Base-by-base conservation (phyloP, 2,888 invertebrate genomes). In the Drosophila borealis region DNA sequence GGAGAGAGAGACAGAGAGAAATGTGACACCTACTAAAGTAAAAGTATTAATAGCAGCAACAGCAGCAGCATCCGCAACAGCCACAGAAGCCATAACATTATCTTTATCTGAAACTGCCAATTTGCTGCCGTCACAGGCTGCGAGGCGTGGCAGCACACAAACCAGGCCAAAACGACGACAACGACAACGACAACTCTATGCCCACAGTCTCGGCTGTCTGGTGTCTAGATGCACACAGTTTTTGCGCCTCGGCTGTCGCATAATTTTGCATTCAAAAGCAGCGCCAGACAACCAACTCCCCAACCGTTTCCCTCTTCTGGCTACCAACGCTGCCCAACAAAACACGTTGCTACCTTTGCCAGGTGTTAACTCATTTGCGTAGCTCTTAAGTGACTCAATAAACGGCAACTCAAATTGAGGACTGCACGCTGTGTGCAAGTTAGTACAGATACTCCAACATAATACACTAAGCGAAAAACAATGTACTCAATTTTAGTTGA, bases 321-420 rank as follows among this genome's bases (percentile, higher is more conserved):
- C 21, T 25, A 11, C 14, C 2, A 4, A 2, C 17, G 36, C 10
- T 36, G 55, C 14, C 19, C 19, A 36, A 49, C 44, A 46, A 50
- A 74, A 62, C 74, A 39, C 46, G 78, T 56, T 51, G 67, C 78
- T 53, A 51, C 56, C 66, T 70, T 55, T 76, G 55, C 81, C 69
- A 81, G 85, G 89, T 84, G 84, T 89, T 88, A 89, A 89, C 82
- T 88, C 88, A 89, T 89, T 88, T 88, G 85, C 72, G 68, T 76
- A 65, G 70, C 80, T 67, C 65, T 76, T 78, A 87, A 89, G 82
- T 85, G 88, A 79, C 88, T 85, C 88, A 85, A 89, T 89, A 88
- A 83, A 81, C 70, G 82, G 66, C 85, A 76, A 70, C 88, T 87
- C 78, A 70, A 69, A 75, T 56, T 66, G 84, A 80, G 78, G 81